Percentiles rank a stretch among this genome's conserved stretches.
Evolutionary conservation across 2,113 vertebrate genomes (phyloP).

Genomic region (Megaleporinus macrocephalus): DNA sequence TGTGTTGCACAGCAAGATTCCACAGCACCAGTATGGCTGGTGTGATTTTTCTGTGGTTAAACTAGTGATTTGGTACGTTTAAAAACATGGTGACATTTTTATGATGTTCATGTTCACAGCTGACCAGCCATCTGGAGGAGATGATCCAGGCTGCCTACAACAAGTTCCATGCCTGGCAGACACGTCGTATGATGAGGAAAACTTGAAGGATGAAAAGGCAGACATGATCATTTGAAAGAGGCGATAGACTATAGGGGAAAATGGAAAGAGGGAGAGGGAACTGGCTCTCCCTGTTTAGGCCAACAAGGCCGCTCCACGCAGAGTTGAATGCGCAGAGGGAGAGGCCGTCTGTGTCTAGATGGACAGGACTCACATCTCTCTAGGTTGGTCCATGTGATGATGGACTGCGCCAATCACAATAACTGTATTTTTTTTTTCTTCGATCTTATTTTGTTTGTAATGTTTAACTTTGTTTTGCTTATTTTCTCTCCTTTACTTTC

Average conservation of each 20-base stretch:
- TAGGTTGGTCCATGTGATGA: constrained; percentile 58
- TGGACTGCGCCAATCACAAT: constrained; percentile 62
- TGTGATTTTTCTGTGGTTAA: neutral
- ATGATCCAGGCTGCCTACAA: constrained; percentile 96
- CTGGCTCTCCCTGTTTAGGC: constrained; percentile 51
- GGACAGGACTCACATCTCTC: constrained; percentile 63
- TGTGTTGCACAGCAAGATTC: too few species aligned
- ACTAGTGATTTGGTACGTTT: neutral
- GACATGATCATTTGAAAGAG: neutral
- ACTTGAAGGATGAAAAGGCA: constrained; percentile 79
- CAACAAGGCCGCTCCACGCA: constrained; percentile 35
- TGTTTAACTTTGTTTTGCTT: constrained; percentile 57
- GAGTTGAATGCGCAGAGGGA: constrained; percentile 50
- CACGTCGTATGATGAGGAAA: constrained; percentile 93
- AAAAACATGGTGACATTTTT: neutral
- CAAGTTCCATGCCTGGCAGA: constrained; percentile 97
- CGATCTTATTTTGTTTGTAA: constrained; percentile 51
- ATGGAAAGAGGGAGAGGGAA: constrained; percentile 45
- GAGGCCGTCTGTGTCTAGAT: constrained; percentile 56
- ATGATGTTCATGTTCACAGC: constrained; percentile 73
- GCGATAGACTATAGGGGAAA: constrained; percentile 21
- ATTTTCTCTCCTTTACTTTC: constrained; percentile 59
- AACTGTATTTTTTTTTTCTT: constrained; percentile 62
- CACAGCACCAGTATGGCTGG: too few species aligned
- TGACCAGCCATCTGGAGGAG: constrained; percentile 94